phyloP scores from a whole-genome alignment of 2,113 vertebrate genomes.

The Tetraodon nigroviridis region DNA sequence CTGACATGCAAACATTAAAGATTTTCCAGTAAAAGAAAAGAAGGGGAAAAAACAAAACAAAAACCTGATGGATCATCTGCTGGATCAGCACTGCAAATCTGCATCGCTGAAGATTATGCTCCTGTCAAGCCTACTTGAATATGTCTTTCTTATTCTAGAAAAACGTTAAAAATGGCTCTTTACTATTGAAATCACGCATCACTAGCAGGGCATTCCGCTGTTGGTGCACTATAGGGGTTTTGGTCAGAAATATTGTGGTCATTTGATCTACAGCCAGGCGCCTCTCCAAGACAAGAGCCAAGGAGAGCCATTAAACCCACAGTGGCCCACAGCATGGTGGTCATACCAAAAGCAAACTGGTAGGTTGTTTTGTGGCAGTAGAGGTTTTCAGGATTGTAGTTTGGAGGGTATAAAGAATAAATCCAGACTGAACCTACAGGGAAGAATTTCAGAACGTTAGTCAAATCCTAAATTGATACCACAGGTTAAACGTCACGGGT shows the following conservation, averaged over 20 bases:
- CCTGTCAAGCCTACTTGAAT: not conserved
- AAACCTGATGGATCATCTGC: not conserved
- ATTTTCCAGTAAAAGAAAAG: not conserved
- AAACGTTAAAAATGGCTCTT: not conserved
- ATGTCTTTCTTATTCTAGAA: not conserved
- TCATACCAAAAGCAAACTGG: conserved; percentile 53
- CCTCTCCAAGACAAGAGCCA: conserved; percentile 4
- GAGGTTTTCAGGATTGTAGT: conserved; percentile 13
- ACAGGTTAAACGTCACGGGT: not conserved
- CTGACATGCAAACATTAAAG: not conserved
- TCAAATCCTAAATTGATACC: not conserved
- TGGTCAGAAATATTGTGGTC: not conserved
- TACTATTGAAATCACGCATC: conserved; percentile 43
- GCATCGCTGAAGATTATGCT: not conserved
- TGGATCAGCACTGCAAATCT: too few species aligned
- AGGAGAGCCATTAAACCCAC: not conserved
- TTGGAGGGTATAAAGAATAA: conserved; percentile 52
- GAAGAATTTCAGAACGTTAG: not conserved
- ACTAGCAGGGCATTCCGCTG: conserved; percentile 1
- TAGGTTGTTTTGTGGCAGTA: conserved; percentile 55
- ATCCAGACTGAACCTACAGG: conserved; percentile 50
- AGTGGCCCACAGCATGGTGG: conserved; percentile 40
- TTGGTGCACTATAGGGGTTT: conserved; percentile 30
- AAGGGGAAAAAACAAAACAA: not conserved
- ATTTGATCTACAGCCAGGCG: conserved; percentile 23